Percentiles rank a stretch among this genome's conserved stretches.
Evolutionary conservation across 2,113 vertebrate genomes (phyloP).

Genomic region (Tetrax tetrax): DNA sequence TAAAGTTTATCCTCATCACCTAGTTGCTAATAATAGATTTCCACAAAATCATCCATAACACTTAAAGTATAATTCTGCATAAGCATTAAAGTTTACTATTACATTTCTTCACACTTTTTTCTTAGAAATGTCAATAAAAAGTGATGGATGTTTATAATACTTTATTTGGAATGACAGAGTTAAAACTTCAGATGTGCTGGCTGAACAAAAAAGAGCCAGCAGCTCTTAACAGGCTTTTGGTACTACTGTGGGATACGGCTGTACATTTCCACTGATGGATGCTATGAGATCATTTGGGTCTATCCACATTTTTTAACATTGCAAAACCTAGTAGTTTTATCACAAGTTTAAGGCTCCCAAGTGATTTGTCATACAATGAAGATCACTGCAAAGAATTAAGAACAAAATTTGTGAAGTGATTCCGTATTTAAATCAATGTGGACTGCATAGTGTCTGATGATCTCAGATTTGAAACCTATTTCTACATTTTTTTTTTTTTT

Average conservation of each 20-base stretch:
- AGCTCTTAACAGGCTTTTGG: neutral
- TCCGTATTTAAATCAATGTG: neutral
- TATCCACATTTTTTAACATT: neutral
- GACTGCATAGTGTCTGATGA: neutral
- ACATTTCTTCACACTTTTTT: neutral
- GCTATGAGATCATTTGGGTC: neutral
- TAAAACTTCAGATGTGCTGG: neutral
- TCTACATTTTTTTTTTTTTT: neutral
- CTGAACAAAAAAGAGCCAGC: neutral
- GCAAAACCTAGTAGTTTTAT: neutral
- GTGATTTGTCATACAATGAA: neutral
- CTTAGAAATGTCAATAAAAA: constrained; percentile 16
- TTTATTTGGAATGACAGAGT: neutral
- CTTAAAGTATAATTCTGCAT: neutral
- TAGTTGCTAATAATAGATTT: neutral
- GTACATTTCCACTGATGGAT: neutral
- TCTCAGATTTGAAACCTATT: neutral
- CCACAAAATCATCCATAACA: neutral
- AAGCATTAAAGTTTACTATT: neutral
- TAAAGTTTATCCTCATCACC: neutral
- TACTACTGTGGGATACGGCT: neutral
- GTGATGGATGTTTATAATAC: neutral
- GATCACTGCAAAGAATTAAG: neutral
- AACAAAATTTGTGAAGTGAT: neutral
- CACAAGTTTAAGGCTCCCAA: neutral